Base-by-base conservation (phyloP, 2,888 invertebrate species). In the Coleophora deauratella region DNA sequence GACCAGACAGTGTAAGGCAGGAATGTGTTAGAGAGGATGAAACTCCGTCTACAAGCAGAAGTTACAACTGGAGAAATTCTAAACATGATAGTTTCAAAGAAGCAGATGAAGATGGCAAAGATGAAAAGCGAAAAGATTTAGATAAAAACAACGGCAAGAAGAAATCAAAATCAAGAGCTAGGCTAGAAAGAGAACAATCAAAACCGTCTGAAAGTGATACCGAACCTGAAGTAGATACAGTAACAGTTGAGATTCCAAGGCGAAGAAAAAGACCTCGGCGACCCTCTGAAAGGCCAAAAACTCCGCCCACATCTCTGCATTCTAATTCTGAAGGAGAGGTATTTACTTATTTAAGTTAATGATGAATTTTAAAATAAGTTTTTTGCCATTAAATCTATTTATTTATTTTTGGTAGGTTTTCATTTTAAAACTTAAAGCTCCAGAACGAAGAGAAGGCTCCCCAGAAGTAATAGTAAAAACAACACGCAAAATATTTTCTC, bases 401-500 rank as follows among this genome's bases (percentile, higher is more conserved):
- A 35, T 11, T 42, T 39, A 30, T 2, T 43, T 27, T 36, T 68
- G n/a, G 3, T 50, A 84, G 85, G 71, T 85, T 0, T 85, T 74
- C 40, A 78, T 85, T 8, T 56, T 85, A 0, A 84, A 85, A 57
- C 51, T 86, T 8, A 80, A 78, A 60, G 71, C 86, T 35, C 71
- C 82, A 34, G 81, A 78, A 35, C 66, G 59, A 11, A 62, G 74
- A 3, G 72, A 79, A 27, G 64, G 71, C n/a, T 79, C 80, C 0
- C 86, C 87, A 35, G 93, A 91, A 62, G 88, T 94, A 0, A 92
- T 94, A 50, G 92, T 94, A 0, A 93, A 92, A 70, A 94, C 94
- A 0, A 93, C 92, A 33, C 87, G 93, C 41, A 93, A 93, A 77
- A 89, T 94, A 52, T 94, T 94, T 49, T 92, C 93, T 0, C 91